Evolutionary conservation across 2,888 invertebrate species (phyloP).

Genomic region (Pammene fasciana): DNA sequence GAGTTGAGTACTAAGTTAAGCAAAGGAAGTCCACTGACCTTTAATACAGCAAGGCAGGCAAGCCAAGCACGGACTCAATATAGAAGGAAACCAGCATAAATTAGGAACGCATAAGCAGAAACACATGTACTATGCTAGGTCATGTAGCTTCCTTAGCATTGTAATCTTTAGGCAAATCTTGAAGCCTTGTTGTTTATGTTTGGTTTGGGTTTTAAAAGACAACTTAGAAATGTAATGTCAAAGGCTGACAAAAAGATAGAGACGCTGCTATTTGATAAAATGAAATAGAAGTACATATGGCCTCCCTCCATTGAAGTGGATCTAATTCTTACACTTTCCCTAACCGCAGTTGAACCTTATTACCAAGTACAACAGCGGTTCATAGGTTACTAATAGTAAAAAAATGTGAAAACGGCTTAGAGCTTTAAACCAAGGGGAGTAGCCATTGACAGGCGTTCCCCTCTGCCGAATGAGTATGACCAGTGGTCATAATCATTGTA

Average conservation of each 20-base stretch:
- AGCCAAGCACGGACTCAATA: constrained; percentile 37
- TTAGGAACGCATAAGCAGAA: constrained; percentile 37
- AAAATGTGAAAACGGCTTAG: no score
- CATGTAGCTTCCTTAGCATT: not conserved
- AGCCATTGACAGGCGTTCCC: no score
- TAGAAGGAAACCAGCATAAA: constrained; percentile 39
- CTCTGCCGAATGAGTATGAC: no score
- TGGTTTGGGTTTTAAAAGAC: not conserved
- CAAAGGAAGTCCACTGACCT: constrained; percentile 10
- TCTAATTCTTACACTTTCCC: no score
- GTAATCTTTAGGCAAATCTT: not conserved
- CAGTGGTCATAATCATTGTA: no score
- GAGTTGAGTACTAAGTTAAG: not conserved
- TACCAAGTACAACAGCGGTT: no score
- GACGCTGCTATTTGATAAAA: no score
- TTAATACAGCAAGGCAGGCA: constrained; percentile 41
- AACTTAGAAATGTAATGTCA: not conserved
- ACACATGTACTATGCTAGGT: constrained; percentile 31
- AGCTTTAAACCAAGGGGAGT: no score
- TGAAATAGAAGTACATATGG: no score
- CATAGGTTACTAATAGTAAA: no score
- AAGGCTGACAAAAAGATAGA: not conserved
- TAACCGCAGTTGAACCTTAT: no score
- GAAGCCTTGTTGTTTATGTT: not conserved
- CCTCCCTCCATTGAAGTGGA: no score